These are phyloP conservation scores for Spilogale gracilis DNA, from an alignment of 2,113 vertebrate species.

Conservation along the genomic window DNA sequence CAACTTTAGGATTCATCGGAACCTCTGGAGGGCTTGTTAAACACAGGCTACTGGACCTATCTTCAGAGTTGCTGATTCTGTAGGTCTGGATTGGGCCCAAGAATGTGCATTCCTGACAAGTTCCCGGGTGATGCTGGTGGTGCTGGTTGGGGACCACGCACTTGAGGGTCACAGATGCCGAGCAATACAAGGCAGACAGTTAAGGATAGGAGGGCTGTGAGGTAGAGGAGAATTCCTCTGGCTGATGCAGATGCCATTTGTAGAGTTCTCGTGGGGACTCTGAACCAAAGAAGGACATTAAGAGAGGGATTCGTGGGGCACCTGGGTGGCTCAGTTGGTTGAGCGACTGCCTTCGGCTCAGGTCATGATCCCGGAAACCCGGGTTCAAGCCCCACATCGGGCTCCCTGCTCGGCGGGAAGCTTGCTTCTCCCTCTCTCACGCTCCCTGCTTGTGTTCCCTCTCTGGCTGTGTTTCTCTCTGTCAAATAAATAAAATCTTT, in stretches of 20 bases:
- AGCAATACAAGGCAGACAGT: neutral
- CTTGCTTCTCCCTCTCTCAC: too few relatives aligned
- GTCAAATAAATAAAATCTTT: too few relatives aligned
- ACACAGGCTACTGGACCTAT: neutral
- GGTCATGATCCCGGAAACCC: too few relatives aligned
- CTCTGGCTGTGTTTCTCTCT: too few relatives aligned
- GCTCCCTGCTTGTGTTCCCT: too few relatives aligned
- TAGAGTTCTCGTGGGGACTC: neutral
- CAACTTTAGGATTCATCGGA: neutral
- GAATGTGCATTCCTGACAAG: neutral
- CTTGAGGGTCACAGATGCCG: neutral
- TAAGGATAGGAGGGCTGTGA: neutral
- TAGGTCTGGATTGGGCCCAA: neutral
- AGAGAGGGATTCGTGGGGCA: neutral
- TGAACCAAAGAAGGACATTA: neutral
- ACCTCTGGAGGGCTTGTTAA: neutral
- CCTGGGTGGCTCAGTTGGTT: too few relatives aligned
- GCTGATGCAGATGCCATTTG: neutral
- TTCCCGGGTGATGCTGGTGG: neutral
- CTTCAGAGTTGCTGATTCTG: neutral
- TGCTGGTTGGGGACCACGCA: neutral
- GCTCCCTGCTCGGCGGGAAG: too few relatives aligned
- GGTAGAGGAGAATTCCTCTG: neutral
- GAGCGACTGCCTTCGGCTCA: too few relatives aligned
- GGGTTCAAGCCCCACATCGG: too few relatives aligned